Evolutionary conservation across 1,140 invertebrate species (phyloP).

Genomic region (Zaprionus davidi): DNA sequence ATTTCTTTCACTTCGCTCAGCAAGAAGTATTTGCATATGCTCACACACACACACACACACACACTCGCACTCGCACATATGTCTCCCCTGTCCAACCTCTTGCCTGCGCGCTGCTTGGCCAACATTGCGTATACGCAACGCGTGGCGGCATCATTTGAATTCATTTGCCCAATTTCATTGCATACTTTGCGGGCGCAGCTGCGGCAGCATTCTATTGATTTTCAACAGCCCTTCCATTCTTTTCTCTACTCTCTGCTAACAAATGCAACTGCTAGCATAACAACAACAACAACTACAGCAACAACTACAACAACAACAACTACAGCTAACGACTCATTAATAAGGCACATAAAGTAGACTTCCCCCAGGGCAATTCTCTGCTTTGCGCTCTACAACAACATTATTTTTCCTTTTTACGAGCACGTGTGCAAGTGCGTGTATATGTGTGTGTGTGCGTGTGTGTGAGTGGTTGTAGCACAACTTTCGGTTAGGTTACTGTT

Average conservation of each 20-base stretch:
- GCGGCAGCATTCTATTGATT: slow-evolving; percentile 40
- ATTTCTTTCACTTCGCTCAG: slow-evolving; percentile 23
- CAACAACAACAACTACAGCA: slow-evolving; percentile 30
- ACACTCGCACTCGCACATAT: neutral
- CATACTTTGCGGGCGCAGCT: slow-evolving; percentile 53
- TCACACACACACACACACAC: neutral
- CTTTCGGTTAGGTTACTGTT: slow-evolving; percentile 38
- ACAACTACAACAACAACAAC: neutral
- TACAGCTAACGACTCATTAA: slow-evolving; percentile 54
- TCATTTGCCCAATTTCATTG: slow-evolving; percentile 59
- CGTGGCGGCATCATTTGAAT: slow-evolving; percentile 48
- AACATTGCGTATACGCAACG: slow-evolving; percentile 49
- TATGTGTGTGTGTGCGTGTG: slow-evolving; percentile 2
- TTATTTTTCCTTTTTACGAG: slow-evolving; percentile 6
- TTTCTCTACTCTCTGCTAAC: too few species aligned
- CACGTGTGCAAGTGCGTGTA: slow-evolving; percentile 1
- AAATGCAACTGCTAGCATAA: neutral
- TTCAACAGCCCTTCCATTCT: neutral
- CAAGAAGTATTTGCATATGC: slow-evolving; percentile 50
- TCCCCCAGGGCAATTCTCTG: slow-evolving; percentile 38
- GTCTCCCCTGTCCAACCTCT: neutral
- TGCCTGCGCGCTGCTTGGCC: slow-evolving; percentile 4
- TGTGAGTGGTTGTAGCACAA: slow-evolving; percentile 30
- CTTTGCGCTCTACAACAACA: slow-evolving; percentile 20
- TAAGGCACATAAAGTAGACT: slow-evolving; percentile 44